phyloP scores from a whole-genome alignment of 2,888 invertebrate species.

The Slavum lentiscoides region DNA sequence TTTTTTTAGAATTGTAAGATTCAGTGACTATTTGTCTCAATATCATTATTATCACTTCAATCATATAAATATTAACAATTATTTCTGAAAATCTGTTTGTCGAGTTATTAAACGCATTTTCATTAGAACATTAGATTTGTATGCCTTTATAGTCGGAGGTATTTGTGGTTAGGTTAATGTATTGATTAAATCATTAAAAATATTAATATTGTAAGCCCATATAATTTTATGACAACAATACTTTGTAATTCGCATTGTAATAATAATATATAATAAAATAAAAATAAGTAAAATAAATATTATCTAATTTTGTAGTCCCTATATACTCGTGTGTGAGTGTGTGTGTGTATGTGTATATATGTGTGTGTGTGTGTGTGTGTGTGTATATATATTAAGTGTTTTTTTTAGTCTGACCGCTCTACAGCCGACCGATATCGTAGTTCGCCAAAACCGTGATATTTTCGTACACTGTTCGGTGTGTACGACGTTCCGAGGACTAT shows the following conservation, averaged over 20 bases:
- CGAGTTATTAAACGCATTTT: conserved; percentile 49
- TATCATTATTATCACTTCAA: conserved; percentile 29
- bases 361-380: conserved; percentile 20
- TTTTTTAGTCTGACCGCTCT: conserved; percentile 37
- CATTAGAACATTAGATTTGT: conserved; percentile 38
- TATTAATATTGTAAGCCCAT: conserved; percentile 50
- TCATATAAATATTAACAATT: conserved; percentile 37
- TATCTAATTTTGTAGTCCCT: conserved; percentile 49
- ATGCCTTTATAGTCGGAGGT: conserved; percentile 41
- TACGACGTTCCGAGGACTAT: conserved; percentile 37
- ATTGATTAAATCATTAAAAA: conserved; percentile 41
- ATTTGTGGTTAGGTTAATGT: conserved; percentile 45
- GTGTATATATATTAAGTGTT: conserved; percentile 50
- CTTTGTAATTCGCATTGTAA: conserved; percentile 52
- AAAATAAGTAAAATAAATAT: conserved; percentile 35
- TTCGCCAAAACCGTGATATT: conserved; percentile 45
- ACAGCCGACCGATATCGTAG: conserved; percentile 50
- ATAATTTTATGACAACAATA: conserved; percentile 48
- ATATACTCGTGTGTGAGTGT: conserved; percentile 22
- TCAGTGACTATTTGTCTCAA: conserved; percentile 33
- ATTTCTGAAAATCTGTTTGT: conserved; percentile 48
- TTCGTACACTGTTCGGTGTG: conserved; percentile 42
- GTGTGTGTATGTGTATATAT: conserved; percentile 32
- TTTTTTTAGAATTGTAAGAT: conserved; percentile 31
- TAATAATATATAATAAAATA: conserved; percentile 44